Conservation (phyloP, 2,113 vertebrate species). For the Condylura cristata region DNA sequence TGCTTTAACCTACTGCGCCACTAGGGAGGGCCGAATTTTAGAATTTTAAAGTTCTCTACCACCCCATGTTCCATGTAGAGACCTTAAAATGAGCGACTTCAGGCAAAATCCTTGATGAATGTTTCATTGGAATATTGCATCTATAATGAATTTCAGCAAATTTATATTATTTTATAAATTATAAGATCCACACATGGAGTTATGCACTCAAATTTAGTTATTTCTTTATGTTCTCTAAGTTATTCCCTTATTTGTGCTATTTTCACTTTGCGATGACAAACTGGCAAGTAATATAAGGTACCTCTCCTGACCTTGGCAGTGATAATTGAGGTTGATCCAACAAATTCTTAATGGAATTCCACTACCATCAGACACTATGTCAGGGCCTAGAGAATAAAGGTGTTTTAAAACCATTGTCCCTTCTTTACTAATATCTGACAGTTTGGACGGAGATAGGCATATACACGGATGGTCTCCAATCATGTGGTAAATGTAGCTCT, state of each 20-base stretch:
- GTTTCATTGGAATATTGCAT: neutral
- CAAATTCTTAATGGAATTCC: neutral
- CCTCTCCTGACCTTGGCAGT: neutral
- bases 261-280: neutral
- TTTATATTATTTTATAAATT: constrained; percentile 12
- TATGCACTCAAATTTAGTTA: constrained; percentile 26
- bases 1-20: too few relatives aligned
- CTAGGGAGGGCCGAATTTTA: too few relatives aligned
- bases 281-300: neutral
- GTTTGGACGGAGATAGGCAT: neutral
- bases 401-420: neutral
- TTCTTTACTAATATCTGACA: neutral
- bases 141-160: neutral
- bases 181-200: neutral
- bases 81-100: neutral
- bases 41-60: constrained; percentile 67
- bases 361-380: neutral
- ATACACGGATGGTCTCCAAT: neutral
- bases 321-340: neutral
- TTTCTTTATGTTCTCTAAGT: neutral
- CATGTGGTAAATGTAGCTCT: neutral
- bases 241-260: neutral
- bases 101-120: neutral
- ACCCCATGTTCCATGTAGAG: constrained; percentile 85
- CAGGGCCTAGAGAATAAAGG: neutral